A percentile compares a stretch with the other conserved stretches of the same genome.
Evolutionary conservation across 2,113 vertebrate species (phyloP).

Genomic region (Climacteris rufus): DNA sequence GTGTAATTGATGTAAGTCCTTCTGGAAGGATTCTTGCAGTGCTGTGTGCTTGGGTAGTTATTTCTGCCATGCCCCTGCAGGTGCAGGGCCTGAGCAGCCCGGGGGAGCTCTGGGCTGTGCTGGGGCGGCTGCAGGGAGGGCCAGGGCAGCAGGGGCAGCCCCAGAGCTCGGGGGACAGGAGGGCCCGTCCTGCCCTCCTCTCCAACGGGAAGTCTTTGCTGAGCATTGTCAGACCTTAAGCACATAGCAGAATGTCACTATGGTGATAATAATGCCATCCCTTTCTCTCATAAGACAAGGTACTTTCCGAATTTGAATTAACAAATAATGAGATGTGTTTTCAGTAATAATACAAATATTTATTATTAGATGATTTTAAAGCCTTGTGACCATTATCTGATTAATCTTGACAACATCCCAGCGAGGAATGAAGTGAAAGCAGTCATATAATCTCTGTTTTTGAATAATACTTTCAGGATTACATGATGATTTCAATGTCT

Average conservation of each 20-base stretch:
- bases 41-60: background rate
- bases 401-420: background rate
- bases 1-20: slow-evolving; percentile 50
- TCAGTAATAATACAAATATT: background rate
- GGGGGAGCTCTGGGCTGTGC: fast-evolving
- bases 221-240: background rate
- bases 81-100: background rate
- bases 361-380: background rate
- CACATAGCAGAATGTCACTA: background rate
- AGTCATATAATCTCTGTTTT: background rate
- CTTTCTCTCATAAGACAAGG: background rate
- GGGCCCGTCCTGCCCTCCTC: background rate
- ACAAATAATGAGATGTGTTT: background rate
- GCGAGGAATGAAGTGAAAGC: background rate
- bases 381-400: background rate
- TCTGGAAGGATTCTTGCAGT: slow-evolving; percentile 44
- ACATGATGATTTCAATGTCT: background rate
- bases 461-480: background rate
- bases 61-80: background rate
- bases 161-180: background rate
- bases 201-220: background rate
- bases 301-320: background rate
- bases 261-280: background rate
- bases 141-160: background rate
- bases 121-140: no score